Evolutionary conservation across 2,113 vertebrate species (phyloP).

Genomic region (Thinocorus orbignyianus): DNA sequence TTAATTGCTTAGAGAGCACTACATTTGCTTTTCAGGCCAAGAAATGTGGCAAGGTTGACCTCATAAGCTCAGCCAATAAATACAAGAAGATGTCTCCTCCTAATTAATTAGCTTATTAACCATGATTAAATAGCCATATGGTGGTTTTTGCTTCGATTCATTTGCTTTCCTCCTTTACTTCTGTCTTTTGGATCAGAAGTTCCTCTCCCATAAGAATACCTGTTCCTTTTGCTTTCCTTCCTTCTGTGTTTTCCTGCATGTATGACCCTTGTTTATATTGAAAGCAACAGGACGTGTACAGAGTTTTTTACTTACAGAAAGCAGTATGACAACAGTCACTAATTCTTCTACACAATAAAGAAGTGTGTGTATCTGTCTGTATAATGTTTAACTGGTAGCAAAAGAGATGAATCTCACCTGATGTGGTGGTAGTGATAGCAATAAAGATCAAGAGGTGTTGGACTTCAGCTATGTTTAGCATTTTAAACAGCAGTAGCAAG

Average conservation of each 20-base stretch:
- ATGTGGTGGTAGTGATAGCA: not conserved
- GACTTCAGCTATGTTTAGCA: not conserved
- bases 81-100: not conserved
- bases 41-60: not conserved
- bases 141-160: not conserved
- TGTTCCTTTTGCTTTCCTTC: not conserved
- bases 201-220: not conserved
- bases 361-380: not conserved
- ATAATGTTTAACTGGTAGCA: not conserved
- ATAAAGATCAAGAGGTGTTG: not conserved
- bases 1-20: not conserved
- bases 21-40: not conserved
- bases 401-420: not conserved
- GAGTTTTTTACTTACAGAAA: not conserved
- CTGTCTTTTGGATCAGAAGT: not conserved
- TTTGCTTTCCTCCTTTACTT: not conserved
- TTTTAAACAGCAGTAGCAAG: not conserved
- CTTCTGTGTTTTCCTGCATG: not conserved
- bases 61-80: not conserved
- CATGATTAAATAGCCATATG: constrained; percentile 6
- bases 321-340: not conserved
- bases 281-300: not conserved
- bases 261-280: not conserved
- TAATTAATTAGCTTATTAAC: constrained; percentile 22
- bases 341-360: not conserved